These are phyloP conservation scores for Bhutanitis thaidina DNA, from an alignment of 2,888 invertebrate species.

Conservation along the genomic window DNA sequence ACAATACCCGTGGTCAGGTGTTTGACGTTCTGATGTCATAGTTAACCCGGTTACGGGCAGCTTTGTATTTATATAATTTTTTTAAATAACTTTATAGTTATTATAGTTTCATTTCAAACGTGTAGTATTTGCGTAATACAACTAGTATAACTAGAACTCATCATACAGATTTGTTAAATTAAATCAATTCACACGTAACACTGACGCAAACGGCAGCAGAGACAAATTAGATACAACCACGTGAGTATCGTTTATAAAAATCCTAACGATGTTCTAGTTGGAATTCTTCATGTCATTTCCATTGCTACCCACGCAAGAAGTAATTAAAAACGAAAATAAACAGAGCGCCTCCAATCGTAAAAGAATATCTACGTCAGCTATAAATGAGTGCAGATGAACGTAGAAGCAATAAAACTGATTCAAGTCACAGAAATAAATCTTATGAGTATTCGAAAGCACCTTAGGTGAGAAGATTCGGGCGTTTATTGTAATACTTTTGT, in stretches of 20 bases:
- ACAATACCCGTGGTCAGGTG: too few relatives aligned
- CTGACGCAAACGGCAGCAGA: slow-evolving; percentile 20
- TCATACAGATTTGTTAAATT: background rate
- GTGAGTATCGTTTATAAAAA: slow-evolving; percentile 30
- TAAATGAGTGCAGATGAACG: slow-evolving; percentile 78
- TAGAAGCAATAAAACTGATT: slow-evolving; percentile 73
- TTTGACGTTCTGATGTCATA: too few relatives aligned
- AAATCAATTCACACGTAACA: slow-evolving; percentile 16
- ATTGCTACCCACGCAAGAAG: slow-evolving; percentile 66
- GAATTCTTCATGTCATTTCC: slow-evolving; percentile 70
- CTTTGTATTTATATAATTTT: too few relatives aligned
- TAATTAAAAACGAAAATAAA: slow-evolving; percentile 81
- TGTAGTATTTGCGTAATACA: too few relatives aligned
- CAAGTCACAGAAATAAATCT: slow-evolving; percentile 77
- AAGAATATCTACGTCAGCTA: slow-evolving; percentile 75
- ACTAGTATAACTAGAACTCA: too few relatives aligned
- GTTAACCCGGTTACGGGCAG: too few relatives aligned
- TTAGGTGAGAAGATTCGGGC: slow-evolving; percentile 60
- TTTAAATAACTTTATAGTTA: too few relatives aligned
- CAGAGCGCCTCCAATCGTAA: slow-evolving; percentile 76
- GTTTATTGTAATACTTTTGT: slow-evolving; percentile 52
- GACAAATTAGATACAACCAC: slow-evolving; percentile 17
- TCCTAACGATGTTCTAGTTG: slow-evolving; percentile 35
- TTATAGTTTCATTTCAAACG: too few relatives aligned
- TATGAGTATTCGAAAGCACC: slow-evolving; percentile 56